Evolutionary conservation across 2,113 vertebrate species (phyloP), one percentile per base, ranked within the genome.

Genomic region (Rhagologus leucostigma): DNA sequence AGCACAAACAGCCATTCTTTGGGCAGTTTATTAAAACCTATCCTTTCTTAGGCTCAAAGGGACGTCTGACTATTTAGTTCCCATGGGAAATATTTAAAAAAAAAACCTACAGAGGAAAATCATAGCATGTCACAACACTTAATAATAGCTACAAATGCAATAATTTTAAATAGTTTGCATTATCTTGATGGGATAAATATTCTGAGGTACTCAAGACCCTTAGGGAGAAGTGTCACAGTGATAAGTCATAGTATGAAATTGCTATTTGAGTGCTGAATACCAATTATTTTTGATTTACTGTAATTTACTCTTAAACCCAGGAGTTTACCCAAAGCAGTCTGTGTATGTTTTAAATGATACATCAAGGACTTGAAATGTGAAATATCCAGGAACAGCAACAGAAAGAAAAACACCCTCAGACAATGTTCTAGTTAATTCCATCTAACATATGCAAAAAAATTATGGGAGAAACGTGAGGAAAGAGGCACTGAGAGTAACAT

Each of bases 201-300:
- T 97, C 90, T 93, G 83, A 97, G 84, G 65, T 95, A 92, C 81
- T 96, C 83, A 71, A 94, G 64, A 90, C 79, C 91, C 93, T 93
- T 79, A 84, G 88, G 88, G 77, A 96, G 46, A 89, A 88, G 67
- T 87, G 78, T 96, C 91, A 93, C 75, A 84, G 47, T 83, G 90
- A 93, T 96, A 97, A 97, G 81, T 74, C 71, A 86, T 27, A 84
- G 71, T 94, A 87, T 88, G 81, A 97, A 97, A 96, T 95, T 97
- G 86, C 75, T 96, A 74, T 96, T 91, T 95, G 93, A 97, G 75
- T 88, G 91, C 82, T 91, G 91, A 97, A 97, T 95, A 94, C 75
- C 77, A 97, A 96, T 96, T 97, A 93, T 95, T 97, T 97, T 91
- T 96, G 39, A 93, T 95, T 95, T 97, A 96, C 84, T 95, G 69